Conservation (phyloP, 2,113 vertebrate genomes). For the Mormoops blainvillei region DNA sequence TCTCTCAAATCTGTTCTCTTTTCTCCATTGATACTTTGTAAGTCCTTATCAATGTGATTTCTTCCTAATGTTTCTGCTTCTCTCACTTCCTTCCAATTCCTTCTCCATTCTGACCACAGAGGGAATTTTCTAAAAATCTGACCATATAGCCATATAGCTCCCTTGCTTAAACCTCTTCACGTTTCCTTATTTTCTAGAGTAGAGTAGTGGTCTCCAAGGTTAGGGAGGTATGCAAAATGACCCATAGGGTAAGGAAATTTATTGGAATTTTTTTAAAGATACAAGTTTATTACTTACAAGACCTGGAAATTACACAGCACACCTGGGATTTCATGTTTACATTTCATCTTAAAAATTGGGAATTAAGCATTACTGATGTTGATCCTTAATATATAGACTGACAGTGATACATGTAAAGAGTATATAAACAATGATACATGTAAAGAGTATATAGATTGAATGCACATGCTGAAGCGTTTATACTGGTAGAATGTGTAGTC, state of each 20-base stretch:
- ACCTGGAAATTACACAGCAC: not conserved
- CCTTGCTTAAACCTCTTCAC: conserved; percentile 15
- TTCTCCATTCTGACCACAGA: not conserved
- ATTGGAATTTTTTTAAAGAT: not conserved
- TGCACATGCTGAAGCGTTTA: not conserved
- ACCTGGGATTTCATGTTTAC: not conserved
- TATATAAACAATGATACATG: not conserved
- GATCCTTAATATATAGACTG: not conserved
- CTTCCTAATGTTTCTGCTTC: not conserved
- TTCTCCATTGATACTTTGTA: not conserved
- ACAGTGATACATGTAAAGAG: not conserved
- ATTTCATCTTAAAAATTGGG: not conserved
- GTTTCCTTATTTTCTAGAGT: not conserved
- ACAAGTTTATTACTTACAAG: not conserved
- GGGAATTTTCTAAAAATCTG: not conserved
- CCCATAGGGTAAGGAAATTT: not conserved
- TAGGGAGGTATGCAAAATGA: not conserved
- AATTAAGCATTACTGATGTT: not conserved
- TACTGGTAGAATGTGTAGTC: not conserved
- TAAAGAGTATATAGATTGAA: not conserved
- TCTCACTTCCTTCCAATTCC: not conserved
- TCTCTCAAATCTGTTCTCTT: not conserved
- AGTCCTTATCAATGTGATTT: not conserved
- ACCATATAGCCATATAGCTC: not conserved
- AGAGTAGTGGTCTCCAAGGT: conserved; percentile 5